Evolutionary conservation across 2,797 vertebrate species (phyloP).

Genomic region (Sebastolobus alascanus): DNA sequence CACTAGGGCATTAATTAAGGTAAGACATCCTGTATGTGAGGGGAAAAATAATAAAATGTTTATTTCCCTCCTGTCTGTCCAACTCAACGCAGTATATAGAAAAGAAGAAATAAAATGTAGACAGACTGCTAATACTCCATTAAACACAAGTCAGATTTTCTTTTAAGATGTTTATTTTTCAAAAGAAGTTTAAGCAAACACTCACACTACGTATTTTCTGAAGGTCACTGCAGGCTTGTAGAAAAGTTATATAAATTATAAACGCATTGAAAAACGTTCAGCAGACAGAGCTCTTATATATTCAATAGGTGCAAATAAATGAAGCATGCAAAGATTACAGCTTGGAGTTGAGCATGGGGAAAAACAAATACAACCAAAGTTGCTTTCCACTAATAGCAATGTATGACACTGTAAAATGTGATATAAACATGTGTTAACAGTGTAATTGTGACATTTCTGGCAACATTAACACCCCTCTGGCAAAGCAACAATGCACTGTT

Average conservation of each 20-base stretch:
- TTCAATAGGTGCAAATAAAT: not conserved
- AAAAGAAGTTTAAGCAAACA: not conserved
- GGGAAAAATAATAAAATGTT: not conserved
- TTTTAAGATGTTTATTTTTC: not conserved
- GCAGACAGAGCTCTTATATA: not conserved
- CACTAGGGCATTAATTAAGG: not conserved
- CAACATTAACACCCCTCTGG: conserved; percentile 8
- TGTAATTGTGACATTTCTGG: conserved; percentile 12
- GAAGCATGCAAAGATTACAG: not conserved
- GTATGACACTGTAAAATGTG: not conserved
- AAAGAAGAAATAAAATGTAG: not conserved
- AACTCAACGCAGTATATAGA: not conserved
- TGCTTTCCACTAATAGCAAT: not conserved
- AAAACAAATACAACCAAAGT: not conserved
- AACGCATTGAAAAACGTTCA: not conserved
- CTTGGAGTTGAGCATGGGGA: not conserved
- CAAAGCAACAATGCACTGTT: conserved; percentile 20
- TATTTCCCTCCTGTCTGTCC: not conserved
- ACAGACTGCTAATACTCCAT: not conserved
- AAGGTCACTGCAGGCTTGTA: not conserved
- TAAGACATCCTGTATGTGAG: not conserved
- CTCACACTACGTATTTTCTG: no score
- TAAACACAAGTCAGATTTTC: not conserved
- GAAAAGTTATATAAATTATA: not conserved
- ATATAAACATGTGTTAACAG: not conserved